Base-by-base conservation (phyloP, 35 echinoderm and acorn worm species). In the Lytechinus variegatus region DNA sequence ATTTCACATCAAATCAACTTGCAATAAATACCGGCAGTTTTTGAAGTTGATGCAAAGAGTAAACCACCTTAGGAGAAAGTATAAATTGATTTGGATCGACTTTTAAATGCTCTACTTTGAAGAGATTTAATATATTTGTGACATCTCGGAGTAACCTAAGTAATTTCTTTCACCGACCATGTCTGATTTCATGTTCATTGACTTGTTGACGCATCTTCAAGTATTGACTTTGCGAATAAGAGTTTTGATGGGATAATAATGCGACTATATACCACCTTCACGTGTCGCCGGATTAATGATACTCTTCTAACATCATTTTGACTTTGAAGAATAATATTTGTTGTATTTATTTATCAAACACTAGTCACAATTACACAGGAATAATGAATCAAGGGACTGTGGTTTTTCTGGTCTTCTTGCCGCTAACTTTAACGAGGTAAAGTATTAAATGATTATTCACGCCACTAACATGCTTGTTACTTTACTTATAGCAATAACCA, bases 391-490 rank as follows among this genome's bases (percentile, higher is more conserved):
- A 44, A 52, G 88, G 33, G 52, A 54, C 88, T 8, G 12, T 54
- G 52, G 7, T 90, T 90, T 54, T 90, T 44, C 29, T 90, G 88
- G 88, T 21, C 28, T 44, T 90, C 27, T 44, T 90, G 88, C 88
- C 28, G 28, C 88, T 90, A 24, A 90, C 88, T 9, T 90, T 10
- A 52, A 90, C 88, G 13, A 90, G 88, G 88, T 90, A 79, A 79
- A 24, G 66, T 79, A 79, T 79, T 5, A n/a, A 79, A 79, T 79
- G n/a, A 24, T 79, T 2, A 7, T 79, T 24, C 7, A n/a, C 19
- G 19, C 4, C n/a, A 24, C 66, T 79, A 5, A 79, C 1, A 44
- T 44, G 33, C 33, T 44, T 44, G 33, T 44, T 44, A 44, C 33
- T 44, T 44, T 44, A 44, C 33, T 44, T 44, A 44, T 44, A 44